phyloP scores from a whole-genome alignment of 92 coral and sea anemone species.

The Bergia puertoricense region DNA sequence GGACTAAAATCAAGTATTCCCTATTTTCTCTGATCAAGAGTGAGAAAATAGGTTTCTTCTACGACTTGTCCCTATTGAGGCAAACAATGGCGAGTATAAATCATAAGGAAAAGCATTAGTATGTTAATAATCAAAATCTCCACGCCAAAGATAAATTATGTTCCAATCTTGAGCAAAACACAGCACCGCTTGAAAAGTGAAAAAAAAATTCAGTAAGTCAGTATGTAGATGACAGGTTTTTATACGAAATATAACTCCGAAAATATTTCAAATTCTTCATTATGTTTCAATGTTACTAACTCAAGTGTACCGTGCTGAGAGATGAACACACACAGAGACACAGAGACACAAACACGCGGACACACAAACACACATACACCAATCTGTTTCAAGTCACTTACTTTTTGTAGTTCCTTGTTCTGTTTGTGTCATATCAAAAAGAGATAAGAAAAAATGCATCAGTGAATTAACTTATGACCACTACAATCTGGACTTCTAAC shows the following conservation, averaged over 20 bases:
- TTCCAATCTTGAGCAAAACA: no score
- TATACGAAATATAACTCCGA: no score
- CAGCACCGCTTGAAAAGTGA: background rate
- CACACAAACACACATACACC: background rate
- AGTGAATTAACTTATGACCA: background rate
- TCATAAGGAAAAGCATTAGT: no score
- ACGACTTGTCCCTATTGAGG: no score
- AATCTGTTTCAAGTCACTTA: background rate
- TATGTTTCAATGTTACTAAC: background rate
- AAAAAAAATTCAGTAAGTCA: background rate
- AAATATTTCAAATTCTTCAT: background rate
- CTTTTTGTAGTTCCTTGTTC: slow-evolving; percentile 43
- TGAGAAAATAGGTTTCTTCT: no score
- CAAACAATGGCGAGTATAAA: no score
- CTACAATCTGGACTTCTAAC: no score
- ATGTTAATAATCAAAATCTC: background rate
- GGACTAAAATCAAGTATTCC: no score
- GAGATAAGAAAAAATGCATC: background rate
- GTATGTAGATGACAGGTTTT: background rate
- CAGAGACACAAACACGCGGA: no score
- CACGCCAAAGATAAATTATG: background rate
- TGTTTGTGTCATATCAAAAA: background rate
- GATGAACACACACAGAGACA: no score
- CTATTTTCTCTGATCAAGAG: no score
- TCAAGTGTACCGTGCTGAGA: background rate